phyloP scores from a whole-genome alignment of 2,113 vertebrate species.

The Paratilapia polleni region DNA sequence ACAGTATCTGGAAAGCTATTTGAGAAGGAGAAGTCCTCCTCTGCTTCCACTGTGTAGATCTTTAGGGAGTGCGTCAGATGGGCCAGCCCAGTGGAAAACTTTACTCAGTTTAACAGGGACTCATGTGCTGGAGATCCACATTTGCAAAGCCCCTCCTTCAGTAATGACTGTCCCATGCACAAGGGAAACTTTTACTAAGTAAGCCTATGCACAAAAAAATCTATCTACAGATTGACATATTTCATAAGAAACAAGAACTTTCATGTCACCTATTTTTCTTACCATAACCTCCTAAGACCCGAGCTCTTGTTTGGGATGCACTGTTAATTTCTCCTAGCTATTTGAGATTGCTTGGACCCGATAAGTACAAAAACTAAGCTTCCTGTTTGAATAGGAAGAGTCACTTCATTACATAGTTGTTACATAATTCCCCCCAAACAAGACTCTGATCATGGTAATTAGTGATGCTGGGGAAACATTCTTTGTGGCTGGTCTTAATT shows the following conservation, averaged over 20 bases:
- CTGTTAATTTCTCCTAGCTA: too few species aligned
- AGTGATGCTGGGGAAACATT: slow-evolving; percentile 35
- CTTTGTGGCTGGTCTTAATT: slow-evolving; percentile 45
- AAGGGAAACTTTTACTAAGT: slow-evolving; percentile 21
- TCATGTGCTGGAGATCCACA: slow-evolving; percentile 12
- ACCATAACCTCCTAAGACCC: too few species aligned
- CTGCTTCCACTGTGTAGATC: slow-evolving; percentile 34
- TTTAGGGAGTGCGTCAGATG: slow-evolving; percentile 57
- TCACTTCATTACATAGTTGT: too few species aligned
- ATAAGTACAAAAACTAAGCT: too few species aligned
- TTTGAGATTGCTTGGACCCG: too few species aligned
- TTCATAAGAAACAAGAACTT: neutral
- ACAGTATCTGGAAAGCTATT: slow-evolving; percentile 56
- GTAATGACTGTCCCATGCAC: slow-evolving; percentile 27
- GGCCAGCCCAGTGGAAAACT: slow-evolving; percentile 72
- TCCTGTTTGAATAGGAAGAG: too few species aligned
- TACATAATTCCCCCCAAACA: too few species aligned
- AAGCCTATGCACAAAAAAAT: neutral
- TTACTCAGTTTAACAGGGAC: slow-evolving; percentile 53
- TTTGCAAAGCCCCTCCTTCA: slow-evolving; percentile 45
- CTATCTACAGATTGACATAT: neutral
- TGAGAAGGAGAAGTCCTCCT: slow-evolving; percentile 14
- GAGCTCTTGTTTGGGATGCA: too few species aligned
- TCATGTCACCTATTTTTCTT: neutral
- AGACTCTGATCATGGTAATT: slow-evolving; percentile 40